Percentiles rank a stretch among this genome's conserved stretches.
phyloP scores from a whole-genome alignment of 1,140 invertebrate genomes.

The Zaprionus lachaisei region DNA sequence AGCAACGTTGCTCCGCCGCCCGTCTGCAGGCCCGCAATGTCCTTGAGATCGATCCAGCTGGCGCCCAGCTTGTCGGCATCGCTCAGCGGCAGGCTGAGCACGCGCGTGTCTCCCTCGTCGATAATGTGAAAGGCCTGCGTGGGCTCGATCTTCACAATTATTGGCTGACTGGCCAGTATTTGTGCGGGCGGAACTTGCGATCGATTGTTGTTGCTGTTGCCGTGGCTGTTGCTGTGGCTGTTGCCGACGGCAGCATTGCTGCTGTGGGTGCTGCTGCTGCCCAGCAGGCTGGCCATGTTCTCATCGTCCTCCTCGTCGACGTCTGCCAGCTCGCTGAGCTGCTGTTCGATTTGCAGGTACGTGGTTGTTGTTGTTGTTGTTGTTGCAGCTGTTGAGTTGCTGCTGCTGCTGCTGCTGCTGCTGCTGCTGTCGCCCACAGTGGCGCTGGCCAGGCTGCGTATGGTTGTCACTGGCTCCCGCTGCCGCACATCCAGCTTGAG shows the following conservation, averaged over 20 bases:
- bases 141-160: slow-evolving; percentile 81
- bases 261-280: slow-evolving; percentile 23
- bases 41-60: slow-evolving; percentile 82
- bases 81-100: slow-evolving; percentile 71
- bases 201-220: slow-evolving; percentile 5
- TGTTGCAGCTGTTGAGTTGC: slow-evolving; percentile 26
- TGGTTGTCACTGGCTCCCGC: slow-evolving; percentile 41
- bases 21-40: slow-evolving; percentile 76
- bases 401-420: slow-evolving; percentile 11
- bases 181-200: slow-evolving; percentile 26
- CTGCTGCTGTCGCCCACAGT: slow-evolving; percentile 2
- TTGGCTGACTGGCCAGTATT: slow-evolving; percentile 69
- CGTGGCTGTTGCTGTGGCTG: slow-evolving; percentile 14
- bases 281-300: slow-evolving; percentile 68
- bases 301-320: slow-evolving; percentile 71
- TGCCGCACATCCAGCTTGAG: slow-evolving; percentile 73
- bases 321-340: slow-evolving; percentile 68
- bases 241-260: neutral
- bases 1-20: slow-evolving; percentile 64
- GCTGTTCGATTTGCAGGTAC: slow-evolving; percentile 76
- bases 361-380: slow-evolving; percentile 48
- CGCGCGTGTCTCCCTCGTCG: slow-evolving; percentile 77
- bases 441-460: slow-evolving; percentile 36
- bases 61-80: slow-evolving; percentile 77
- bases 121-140: slow-evolving; percentile 79